Evolutionary conservation across 2,797 vertebrate species (phyloP), one percentile per base, ranked within the genome.

Genomic region (Enteromius trimaculatus): DNA sequence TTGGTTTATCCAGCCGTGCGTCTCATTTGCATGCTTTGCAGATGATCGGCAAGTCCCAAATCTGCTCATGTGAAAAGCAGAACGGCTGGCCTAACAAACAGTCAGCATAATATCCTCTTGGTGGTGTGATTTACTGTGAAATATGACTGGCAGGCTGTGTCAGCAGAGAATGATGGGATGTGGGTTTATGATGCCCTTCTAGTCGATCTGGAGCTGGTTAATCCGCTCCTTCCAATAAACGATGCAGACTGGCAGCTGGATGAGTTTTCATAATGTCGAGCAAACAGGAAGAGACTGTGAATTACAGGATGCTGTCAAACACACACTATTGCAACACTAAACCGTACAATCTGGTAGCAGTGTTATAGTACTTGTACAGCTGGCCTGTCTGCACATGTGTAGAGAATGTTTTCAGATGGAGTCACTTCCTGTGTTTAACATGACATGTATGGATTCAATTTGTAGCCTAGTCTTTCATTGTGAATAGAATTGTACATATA

Each of bases 91-190:
- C 78, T 74, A 37, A 65, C 29, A 66, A n/a, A 78, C 65, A 55
- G 26, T 34, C 47, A 29, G 51, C 31, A 29, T 64, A 60, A 70
- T 60, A 80, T 75, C 51, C 44, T 64, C 5, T 31, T 29, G 23
- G 47, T 26, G 53, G 49, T 82, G 76, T 19, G 76, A 79, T 47
- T 42, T 69, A 21, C 60, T 66, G 55, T 86, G 76, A 82, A 86
- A 75, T 26, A 80, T 75, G 69, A 79, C 62, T 68, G 37, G 11
- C 34, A 69, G 55, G 44, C 42, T 49, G 51, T 49, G 76, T 84
- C 76, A 72, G 82, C 68, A 49, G 64, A 77, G 79, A 78, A 53
- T 78, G 74, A 82, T 85, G 68, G 70, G 79, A 70, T 80, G 26
- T 53, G 19, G 66, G 60, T 80, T 85, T 69, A 77, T 74, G 77